Conservation (phyloP, 92 coral and sea anemone species). For the Paragorgia papillata region DNA sequence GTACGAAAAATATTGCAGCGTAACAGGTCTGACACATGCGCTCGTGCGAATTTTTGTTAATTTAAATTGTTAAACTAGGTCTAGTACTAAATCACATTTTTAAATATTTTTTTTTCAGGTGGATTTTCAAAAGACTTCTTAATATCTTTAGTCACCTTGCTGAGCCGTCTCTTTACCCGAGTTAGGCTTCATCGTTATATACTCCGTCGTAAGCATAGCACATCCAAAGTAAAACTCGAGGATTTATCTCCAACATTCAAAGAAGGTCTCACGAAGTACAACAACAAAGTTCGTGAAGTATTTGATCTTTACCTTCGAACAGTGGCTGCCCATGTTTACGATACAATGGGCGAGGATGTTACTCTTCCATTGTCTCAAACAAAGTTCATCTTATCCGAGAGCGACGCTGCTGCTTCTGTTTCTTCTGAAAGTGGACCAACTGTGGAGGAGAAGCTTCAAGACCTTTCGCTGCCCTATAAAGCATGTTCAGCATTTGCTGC, state of each 20-base stretch:
- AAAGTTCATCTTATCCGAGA: slow-evolving; percentile 3
- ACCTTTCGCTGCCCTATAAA: slow-evolving; percentile 39
- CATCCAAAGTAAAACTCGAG: slow-evolving; percentile 61
- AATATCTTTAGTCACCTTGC: slow-evolving; percentile 57
- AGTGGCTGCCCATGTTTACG: slow-evolving; percentile 58
- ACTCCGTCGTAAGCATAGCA: slow-evolving; percentile 37
- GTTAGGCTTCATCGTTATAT: slow-evolving; percentile 34
- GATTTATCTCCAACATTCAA: slow-evolving; percentile 55
- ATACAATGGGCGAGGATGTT: slow-evolving; percentile 56
- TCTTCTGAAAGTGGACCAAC: not conserved
- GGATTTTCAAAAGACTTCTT: slow-evolving; percentile 59
- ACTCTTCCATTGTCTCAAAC: slow-evolving; percentile 60
- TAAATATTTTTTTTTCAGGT: not conserved
- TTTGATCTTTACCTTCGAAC: slow-evolving; percentile 66
- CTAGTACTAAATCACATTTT: not conserved
- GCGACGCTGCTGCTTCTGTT: not conserved
- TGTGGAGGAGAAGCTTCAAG: slow-evolving; percentile 42
- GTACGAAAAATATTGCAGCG: too few relatives aligned
- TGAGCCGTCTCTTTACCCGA: slow-evolving; percentile 61
- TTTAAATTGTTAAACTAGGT: too few relatives aligned
- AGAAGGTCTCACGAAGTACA: slow-evolving; percentile 55
- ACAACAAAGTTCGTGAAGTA: slow-evolving; percentile 56
- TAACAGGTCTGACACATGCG: too few relatives aligned
- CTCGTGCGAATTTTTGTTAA: not conserved
- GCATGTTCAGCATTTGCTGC: slow-evolving; percentile 75